phyloP scores from a whole-genome alignment of 1,140 invertebrate species.

The Drosophila insularis region DNA sequence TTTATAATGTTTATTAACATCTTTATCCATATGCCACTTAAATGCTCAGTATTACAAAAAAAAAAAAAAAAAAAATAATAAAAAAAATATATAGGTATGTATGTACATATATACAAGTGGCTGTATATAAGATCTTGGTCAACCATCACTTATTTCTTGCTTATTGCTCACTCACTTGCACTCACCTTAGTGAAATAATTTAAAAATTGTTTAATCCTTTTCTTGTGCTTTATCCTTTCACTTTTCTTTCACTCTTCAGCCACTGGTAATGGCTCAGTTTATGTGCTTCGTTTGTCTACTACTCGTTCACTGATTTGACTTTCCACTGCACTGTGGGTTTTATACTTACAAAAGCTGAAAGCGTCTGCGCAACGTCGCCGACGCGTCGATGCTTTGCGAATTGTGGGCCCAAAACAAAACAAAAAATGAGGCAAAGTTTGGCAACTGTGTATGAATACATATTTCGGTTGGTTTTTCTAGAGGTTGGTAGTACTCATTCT shows the following conservation, averaged over 20 bases:
- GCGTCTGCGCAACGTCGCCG: constrained; percentile 55
- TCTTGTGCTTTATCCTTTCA: constrained; percentile 67
- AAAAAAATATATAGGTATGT: too few species aligned
- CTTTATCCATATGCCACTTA: too few species aligned
- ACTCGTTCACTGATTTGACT: constrained; percentile 78
- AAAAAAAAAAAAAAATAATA: too few species aligned
- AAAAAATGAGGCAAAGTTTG: constrained; percentile 45
- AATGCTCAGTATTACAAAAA: too few species aligned
- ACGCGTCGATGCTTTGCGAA: constrained; percentile 48
- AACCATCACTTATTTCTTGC: neutral
- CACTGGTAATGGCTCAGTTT: constrained; percentile 30
- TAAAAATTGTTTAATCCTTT: constrained; percentile 56
- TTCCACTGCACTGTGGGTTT: constrained; percentile 63
- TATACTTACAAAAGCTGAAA: constrained; percentile 66
- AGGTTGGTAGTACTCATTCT: neutral
- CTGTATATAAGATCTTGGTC: too few species aligned
- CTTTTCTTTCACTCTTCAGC: constrained; percentile 34
- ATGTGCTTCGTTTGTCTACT: constrained; percentile 61
- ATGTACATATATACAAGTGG: too few species aligned
- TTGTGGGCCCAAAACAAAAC: constrained; percentile 65
- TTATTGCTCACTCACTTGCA: neutral
- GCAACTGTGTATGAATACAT: constrained; percentile 36
- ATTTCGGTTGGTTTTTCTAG: neutral
- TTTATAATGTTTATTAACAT: too few species aligned
- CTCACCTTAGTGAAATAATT: neutral